These are phyloP conservation scores for Apotomis capreana DNA, from an alignment of 2,888 invertebrate genomes.

Conservation along the genomic window DNA sequence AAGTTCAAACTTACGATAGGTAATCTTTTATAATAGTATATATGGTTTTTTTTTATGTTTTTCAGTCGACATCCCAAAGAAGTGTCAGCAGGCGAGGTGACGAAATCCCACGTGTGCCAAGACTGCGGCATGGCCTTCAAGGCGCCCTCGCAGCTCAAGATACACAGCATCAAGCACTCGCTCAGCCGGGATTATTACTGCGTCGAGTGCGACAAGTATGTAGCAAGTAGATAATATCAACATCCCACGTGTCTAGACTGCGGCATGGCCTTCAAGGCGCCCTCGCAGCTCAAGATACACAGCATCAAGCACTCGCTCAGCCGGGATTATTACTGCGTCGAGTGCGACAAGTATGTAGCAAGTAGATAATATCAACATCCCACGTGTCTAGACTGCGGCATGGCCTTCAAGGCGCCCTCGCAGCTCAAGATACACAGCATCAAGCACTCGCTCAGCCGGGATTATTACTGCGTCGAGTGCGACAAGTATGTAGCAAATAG, in stretches of 20 bases:
- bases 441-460: slow-evolving; percentile 57
- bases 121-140: slow-evolving; percentile 64
- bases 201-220: slow-evolving; percentile 71
- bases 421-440: slow-evolving; percentile 59
- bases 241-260: slow-evolving; percentile 59
- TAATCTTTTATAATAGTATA: slow-evolving; percentile 44
- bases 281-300: slow-evolving; percentile 64
- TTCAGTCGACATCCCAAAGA: slow-evolving; percentile 57
- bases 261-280: slow-evolving; percentile 60
- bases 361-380: slow-evolving; percentile 30
- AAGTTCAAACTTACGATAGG: not conserved
- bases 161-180: slow-evolving; percentile 63
- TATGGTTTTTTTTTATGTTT: too few species aligned
- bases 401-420: slow-evolving; percentile 62
- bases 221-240: not conserved
- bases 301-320: slow-evolving; percentile 57
- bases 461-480: slow-evolving; percentile 74
- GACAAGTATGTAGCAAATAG: slow-evolving; percentile 57
- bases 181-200: slow-evolving; percentile 62
- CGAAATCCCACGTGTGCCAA: slow-evolving; percentile 54
- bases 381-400: slow-evolving; percentile 62
- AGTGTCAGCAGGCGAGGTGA: slow-evolving; percentile 46
- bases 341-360: slow-evolving; percentile 65
- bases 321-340: slow-evolving; percentile 69
- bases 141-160: slow-evolving; percentile 61